A percentile compares a stretch with the other conserved stretches of the same genome.
These are phyloP conservation scores for Polypedilum vanderplanki DNA, from an alignment of 1,140 invertebrate species.

Conservation along the genomic window DNA sequence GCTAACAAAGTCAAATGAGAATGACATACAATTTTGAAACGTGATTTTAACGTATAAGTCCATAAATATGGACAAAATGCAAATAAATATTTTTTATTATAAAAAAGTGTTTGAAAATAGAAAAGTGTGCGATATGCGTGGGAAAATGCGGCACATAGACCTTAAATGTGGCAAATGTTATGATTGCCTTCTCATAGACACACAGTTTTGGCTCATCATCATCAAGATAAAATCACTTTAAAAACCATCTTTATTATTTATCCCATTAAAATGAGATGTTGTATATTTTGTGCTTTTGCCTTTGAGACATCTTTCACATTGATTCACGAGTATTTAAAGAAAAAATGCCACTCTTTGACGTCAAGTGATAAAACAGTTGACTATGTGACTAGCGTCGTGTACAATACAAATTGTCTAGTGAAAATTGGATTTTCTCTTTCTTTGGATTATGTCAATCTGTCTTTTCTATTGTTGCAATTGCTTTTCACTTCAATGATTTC, in stretches of 20 bases:
- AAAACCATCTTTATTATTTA: conserved; percentile 3
- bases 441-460: too few species aligned
- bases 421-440: too few species aligned
- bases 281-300: neutral
- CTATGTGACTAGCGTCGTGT: neutral
- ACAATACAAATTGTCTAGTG: neutral
- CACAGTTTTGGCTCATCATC: neutral
- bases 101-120: neutral
- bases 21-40: too few species aligned
- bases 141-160: neutral
- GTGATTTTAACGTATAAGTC: too few species aligned
- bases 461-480: too few species aligned
- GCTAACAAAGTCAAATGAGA: too few species aligned
- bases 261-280: neutral
- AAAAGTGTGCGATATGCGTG: neutral
- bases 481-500: too few species aligned
- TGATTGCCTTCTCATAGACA: neutral
- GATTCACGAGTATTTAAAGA: neutral
- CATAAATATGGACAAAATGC: too few species aligned
- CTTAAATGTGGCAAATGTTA: neutral
- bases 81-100: too few species aligned
- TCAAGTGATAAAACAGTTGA: neutral
- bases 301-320: neutral
- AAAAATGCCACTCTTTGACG: neutral
- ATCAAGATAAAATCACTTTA: neutral